phyloP scores from a whole-genome alignment of 2,113 vertebrate species.

The Zosterops hypoxanthus region DNA sequence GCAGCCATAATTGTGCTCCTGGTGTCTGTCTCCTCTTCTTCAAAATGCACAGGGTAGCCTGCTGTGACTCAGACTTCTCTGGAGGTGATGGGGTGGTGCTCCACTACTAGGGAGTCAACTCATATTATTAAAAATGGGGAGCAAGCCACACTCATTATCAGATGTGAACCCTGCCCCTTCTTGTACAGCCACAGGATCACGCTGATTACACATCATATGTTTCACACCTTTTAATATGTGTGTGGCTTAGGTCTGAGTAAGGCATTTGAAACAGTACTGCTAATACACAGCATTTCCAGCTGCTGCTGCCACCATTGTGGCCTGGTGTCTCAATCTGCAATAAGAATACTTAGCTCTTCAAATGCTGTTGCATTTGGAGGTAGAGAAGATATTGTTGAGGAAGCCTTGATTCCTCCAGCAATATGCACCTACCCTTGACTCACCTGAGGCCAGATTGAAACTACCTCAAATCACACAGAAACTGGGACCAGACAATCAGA shows the following conservation, averaged over 20 bases:
- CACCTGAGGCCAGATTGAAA: not conserved
- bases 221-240: not conserved
- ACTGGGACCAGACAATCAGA: not conserved
- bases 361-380: not conserved
- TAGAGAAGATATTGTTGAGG: not conserved
- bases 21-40: not conserved
- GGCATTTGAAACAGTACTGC: not conserved
- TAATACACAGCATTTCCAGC: not conserved
- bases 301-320: not conserved
- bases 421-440: not conserved
- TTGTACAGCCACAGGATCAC: not conserved
- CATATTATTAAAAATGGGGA: not conserved
- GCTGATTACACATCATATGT: not conserved
- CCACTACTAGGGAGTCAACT: not conserved
- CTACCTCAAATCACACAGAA: not conserved
- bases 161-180: not conserved
- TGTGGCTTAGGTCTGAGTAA: not conserved
- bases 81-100: not conserved
- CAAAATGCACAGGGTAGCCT: not conserved
- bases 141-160: not conserved
- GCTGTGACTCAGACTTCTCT: not conserved
- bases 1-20: not conserved
- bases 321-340: not conserved
- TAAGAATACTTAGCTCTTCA: not conserved
- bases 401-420: not conserved